Conservation (phyloP, 1,140 invertebrate genomes). For the Hirudo medicinalis region DNA sequence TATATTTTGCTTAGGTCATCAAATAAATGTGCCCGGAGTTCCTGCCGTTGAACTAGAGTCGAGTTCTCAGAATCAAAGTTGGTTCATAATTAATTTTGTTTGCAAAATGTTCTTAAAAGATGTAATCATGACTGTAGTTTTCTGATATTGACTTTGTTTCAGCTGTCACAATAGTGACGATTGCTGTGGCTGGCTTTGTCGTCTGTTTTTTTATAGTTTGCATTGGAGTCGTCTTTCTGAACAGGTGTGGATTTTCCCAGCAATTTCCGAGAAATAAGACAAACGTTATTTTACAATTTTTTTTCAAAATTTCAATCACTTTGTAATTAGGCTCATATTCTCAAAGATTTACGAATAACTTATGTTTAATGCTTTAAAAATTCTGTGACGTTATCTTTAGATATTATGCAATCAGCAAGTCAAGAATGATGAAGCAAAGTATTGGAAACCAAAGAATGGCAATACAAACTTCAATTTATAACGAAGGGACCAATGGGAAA, state of each 20-base stretch:
- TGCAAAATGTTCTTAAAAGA: too few species aligned
- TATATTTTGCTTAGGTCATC: too few species aligned
- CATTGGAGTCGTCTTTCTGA: slow-evolving; percentile 7
- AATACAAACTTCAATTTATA: not conserved
- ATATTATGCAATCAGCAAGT: slow-evolving; percentile 11
- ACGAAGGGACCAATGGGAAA: not conserved
- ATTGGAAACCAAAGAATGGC: too few species aligned
- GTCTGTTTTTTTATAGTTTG: not conserved
- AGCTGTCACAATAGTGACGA: not conserved
- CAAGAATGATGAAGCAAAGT: not conserved
- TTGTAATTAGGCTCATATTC: not conserved
- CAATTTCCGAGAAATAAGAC: not conserved
- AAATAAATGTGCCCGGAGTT: too few species aligned
- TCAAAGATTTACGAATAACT: too few species aligned
- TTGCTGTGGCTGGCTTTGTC: slow-evolving; percentile 4
- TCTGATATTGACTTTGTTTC: not conserved
- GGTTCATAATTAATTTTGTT: too few species aligned
- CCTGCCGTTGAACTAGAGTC: too few species aligned
- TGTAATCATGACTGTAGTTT: not conserved
- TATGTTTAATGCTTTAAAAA: too few species aligned
- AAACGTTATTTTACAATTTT: not conserved
- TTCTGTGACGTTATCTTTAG: not conserved
- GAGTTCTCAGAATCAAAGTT: not conserved
- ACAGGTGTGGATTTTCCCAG: not conserved
- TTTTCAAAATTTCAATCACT: not conserved